Evolutionary conservation across 2,113 vertebrate genomes (phyloP).

Genomic region (Centropristis striata): DNA sequence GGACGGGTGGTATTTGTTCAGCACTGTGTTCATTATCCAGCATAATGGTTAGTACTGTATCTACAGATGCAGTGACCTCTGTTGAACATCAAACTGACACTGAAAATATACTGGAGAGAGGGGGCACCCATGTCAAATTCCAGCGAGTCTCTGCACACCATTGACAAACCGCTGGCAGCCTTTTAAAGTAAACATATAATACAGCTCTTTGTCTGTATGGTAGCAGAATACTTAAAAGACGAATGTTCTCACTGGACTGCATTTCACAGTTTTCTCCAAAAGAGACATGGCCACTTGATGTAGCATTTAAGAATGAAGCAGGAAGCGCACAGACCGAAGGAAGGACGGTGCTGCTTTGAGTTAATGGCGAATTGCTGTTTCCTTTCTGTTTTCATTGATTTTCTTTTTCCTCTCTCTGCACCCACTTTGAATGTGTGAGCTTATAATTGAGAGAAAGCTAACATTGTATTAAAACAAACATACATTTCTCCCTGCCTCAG

Average conservation of each 20-base stretch:
- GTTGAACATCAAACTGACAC: constrained; percentile 72
- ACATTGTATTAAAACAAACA: constrained; percentile 53
- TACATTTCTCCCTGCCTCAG: constrained; percentile 62
- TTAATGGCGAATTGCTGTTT: constrained; percentile 42
- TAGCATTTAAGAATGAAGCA: constrained; percentile 43
- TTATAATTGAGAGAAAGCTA: constrained; percentile 61
- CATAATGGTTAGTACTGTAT: constrained; percentile 71
- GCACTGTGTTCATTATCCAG: constrained; percentile 75
- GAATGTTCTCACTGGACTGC: constrained; percentile 44
- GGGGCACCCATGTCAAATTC: constrained; percentile 68
- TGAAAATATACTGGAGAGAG: constrained; percentile 60
- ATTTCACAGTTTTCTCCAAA: constrained; percentile 52
- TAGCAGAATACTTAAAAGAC: constrained; percentile 61
- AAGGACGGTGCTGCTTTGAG: constrained; percentile 10
- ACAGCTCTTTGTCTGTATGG: constrained; percentile 46
- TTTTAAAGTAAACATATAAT: constrained; percentile 48
- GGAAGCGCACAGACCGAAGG: not conserved
- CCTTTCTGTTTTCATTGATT: constrained; percentile 22
- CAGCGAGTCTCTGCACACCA: constrained; percentile 42
- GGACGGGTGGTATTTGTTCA: constrained; percentile 72
- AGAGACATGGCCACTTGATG: constrained; percentile 22
- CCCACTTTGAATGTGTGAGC: constrained; percentile 40
- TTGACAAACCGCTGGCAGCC: constrained; percentile 34
- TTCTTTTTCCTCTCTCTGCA: not conserved
- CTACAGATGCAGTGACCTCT: constrained; percentile 76